Evolutionary conservation across 2,888 invertebrate genomes (phyloP).

Genomic region (Autographa pulchrina): DNA sequence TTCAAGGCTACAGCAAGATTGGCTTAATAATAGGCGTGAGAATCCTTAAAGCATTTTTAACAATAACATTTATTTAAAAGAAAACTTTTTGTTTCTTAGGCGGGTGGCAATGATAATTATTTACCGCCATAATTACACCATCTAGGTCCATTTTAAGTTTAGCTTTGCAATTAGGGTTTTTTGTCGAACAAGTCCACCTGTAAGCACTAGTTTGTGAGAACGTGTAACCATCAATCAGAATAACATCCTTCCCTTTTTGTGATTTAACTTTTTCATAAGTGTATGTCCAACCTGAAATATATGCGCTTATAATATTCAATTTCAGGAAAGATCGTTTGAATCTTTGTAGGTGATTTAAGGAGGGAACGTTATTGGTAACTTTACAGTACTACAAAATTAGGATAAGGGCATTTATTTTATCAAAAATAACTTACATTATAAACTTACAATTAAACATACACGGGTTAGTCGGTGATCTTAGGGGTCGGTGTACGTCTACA

Average conservation of each 20-base stretch:
- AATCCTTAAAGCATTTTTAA: too few relatives aligned
- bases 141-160: conserved; percentile 45
- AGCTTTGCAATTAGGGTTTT: conserved; percentile 50
- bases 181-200: conserved; percentile 64
- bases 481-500: too few relatives aligned
- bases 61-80: not conserved
- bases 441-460: too few relatives aligned
- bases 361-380: too few relatives aligned
- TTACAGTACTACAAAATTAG: too few relatives aligned
- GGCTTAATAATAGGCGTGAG: too few relatives aligned
- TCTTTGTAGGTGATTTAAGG: too few relatives aligned
- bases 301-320: not conserved
- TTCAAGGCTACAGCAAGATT: too few relatives aligned
- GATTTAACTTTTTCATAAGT: conserved; percentile 57
- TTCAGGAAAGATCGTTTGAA: too few relatives aligned
- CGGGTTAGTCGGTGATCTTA: too few relatives aligned
- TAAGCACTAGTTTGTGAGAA: conserved; percentile 47
- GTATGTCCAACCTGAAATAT: not conserved
- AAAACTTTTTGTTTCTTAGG: conserved; percentile 20
- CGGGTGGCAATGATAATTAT: conserved; percentile 49
- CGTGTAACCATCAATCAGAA: conserved; percentile 66
- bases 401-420: too few relatives aligned
- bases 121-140: conserved; percentile 26
- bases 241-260: conserved; percentile 65
- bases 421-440: too few relatives aligned